Evolutionary conservation across 2,888 invertebrate genomes (phyloP), one percentile per base, ranked within the genome.

Genomic region (Atrina japonica): DNA sequence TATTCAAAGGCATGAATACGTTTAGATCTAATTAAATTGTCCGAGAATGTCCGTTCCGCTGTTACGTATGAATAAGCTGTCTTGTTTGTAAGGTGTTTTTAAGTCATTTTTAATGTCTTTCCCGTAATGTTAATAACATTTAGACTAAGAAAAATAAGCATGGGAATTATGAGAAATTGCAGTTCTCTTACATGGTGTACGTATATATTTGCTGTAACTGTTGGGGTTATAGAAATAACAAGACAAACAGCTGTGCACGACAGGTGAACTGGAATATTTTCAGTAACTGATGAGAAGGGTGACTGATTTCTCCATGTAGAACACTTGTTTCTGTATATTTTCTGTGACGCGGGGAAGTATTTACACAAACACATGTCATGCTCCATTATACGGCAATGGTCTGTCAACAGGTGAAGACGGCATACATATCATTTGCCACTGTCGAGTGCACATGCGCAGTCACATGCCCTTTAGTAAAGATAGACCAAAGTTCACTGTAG

Each of bases 271-370:
- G 18, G 52, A 52, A 23, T 18, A 52, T 27, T 52, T 23, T 18
- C 52, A 52, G 18, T 11, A 11, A 23, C 25, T 23, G 23, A 7
- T 5, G 52, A 25, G 25, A 52, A 52, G 52, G 52, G 18, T 52
- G 52, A 52, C 52, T 52, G 52, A 27, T 23, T 23, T 52, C 23
- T 25, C 11, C 52, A 23, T 52, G 52, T 52, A 11, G 23, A 52
- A 52, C 52, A 52, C 52, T 52, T 52, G 52, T 52, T 52, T 25
- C 52, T 52, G 16, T 52, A 52, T 25, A 52, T 25, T 52, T 18
- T 25, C 25, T 52, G 52, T n/a, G 21, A 47, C 47, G 47, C n/a
- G 21, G 21, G 47, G 47, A 52, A 52, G 25, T 52, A 52, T 52
- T 52, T 52, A 21, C 52, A 23, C 7, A 25, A 23, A 52, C 52